Percentiles rank a stretch among this genome's conserved stretches.
Evolutionary conservation across 2,113 vertebrate genomes (phyloP).

Genomic region (Zosterops japonicus): DNA sequence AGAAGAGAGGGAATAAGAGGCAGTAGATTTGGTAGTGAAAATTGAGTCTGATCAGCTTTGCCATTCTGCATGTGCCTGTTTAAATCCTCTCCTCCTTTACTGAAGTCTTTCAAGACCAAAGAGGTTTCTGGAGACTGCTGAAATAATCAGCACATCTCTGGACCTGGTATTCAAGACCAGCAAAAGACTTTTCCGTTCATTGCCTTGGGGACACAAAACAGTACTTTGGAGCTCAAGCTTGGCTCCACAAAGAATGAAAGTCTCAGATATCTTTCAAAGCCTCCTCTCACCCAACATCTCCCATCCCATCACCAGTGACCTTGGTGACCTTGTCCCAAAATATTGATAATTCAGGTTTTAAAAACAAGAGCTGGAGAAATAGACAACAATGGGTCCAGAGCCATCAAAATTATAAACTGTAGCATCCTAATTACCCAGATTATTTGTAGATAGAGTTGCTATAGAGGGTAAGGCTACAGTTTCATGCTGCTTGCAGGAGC

Average conservation of each 20-base stretch:
- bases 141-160: not conserved
- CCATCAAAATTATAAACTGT: not conserved
- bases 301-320: not conserved
- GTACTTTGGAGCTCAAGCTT: not conserved
- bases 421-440: not conserved
- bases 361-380: not conserved
- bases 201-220: not conserved
- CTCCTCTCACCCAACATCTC: not conserved
- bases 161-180: not conserved
- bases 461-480: not conserved
- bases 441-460: not conserved
- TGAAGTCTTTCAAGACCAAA: not conserved
- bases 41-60: not conserved
- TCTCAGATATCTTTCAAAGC: not conserved
- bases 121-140: not conserved
- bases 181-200: not conserved
- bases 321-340: not conserved
- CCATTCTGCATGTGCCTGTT: not conserved
- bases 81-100: not conserved
- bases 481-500: not conserved
- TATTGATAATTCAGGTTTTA: not conserved
- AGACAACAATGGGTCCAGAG: not conserved
- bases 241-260: not conserved
- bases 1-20: not conserved
- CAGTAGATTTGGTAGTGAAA: not conserved